Conservation (phyloP, 64 coral and sea anemone genomes). For the Porites lutea region DNA sequence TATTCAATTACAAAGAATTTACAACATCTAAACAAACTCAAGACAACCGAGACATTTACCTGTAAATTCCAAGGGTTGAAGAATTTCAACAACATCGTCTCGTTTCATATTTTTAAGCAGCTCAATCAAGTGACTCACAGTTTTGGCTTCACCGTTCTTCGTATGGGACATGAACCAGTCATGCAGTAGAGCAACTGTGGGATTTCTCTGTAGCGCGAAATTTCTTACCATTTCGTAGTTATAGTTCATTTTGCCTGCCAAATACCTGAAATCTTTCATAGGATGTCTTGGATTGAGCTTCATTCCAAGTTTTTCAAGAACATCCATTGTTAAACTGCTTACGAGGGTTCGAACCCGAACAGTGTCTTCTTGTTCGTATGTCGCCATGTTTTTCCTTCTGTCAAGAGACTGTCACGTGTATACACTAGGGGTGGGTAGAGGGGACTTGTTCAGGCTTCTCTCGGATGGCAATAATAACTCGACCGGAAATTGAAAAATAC, state of each 20-base stretch:
- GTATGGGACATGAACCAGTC: conserved; percentile 67
- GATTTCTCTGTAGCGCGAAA: conserved; percentile 71
- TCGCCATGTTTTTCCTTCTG: conserved; percentile 36
- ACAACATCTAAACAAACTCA: neutral
- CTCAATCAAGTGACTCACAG: conserved; percentile 74
- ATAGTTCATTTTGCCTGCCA: conserved; percentile 88
- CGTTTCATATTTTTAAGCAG: conserved; percentile 70
- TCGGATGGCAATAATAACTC: neutral
- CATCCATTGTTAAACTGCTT: conserved; percentile 19
- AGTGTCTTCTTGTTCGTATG: neutral
- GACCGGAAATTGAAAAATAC: too few relatives aligned
- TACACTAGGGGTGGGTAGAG: neutral
- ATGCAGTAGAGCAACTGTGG: conserved; percentile 61
- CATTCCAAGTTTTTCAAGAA: conserved; percentile 81
- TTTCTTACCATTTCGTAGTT: conserved; percentile 77
- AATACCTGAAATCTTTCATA: conserved; percentile 82
- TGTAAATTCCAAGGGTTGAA: conserved; percentile 79
- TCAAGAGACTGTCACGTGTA: neutral
- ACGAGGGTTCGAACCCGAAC: neutral
- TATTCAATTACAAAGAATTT: neutral
- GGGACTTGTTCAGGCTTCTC: neutral
- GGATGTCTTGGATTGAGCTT: conserved; percentile 89
- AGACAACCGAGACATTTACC: conserved; percentile 41
- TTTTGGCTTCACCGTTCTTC: conserved; percentile 67
- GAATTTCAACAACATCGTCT: conserved; percentile 89